phyloP scores from a whole-genome alignment of 2,113 vertebrate genomes.

The Mus spicilegus region DNA sequence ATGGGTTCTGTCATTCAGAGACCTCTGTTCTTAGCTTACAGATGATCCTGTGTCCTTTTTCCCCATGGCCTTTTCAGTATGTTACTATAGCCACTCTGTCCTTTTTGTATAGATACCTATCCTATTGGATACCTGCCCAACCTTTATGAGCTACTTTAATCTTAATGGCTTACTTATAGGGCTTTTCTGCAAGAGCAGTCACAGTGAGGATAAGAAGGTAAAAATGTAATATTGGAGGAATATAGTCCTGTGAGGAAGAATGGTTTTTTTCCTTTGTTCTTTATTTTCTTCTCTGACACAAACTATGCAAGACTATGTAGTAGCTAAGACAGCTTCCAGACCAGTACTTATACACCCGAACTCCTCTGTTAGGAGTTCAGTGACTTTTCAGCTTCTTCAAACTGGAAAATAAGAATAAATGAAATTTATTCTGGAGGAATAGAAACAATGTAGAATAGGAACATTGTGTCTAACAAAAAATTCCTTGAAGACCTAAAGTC shows the following conservation, averaged over 20 bases:
- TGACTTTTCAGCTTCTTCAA: neutral
- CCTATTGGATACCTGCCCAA: neutral
- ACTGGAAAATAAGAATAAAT: neutral
- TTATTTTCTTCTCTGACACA: neutral
- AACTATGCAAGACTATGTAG: too few relatives aligned
- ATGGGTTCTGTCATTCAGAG: neutral
- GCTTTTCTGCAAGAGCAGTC: neutral
- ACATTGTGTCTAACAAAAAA: accelerated
- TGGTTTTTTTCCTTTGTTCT: neutral
- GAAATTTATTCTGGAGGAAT: neutral
- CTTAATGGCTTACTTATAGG: too few relatives aligned
- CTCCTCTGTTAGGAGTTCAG: neutral
- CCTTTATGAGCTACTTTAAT: neutral
- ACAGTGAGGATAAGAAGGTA: neutral
- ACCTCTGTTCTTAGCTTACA: neutral
- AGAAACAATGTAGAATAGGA: neutral
- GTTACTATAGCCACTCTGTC: accelerated
- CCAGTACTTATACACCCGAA: neutral
- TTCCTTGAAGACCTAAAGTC: neutral
- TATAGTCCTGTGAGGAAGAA: too few relatives aligned
- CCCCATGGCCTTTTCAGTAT: neutral
- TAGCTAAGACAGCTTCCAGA: neutral
- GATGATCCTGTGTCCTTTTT: neutral
- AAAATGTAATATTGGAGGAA: neutral
- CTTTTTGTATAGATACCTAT: neutral